Evolutionary conservation across 2,797 vertebrate species (phyloP), one percentile per base, ranked within the genome.

Genomic region (Notolabrus celidotus): DNA sequence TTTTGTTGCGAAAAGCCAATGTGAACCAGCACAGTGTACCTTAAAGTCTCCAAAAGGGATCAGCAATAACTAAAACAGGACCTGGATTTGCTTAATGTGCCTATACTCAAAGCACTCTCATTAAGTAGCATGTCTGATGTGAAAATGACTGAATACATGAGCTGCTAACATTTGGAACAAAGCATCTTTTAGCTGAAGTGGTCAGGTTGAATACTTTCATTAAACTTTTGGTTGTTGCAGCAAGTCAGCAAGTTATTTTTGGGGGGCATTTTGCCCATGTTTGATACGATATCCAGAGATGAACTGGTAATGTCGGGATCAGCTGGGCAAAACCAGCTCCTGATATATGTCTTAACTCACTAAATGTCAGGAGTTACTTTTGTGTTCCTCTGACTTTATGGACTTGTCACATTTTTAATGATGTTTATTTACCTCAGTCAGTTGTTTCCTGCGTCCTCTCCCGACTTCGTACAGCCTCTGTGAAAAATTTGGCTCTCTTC

Each of bases 371-470:
- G 10, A 15, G 43, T 53, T 22, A 36, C 12, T 53, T 17, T 19
- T 56, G 22, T 29, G 34, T 0, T 53, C 54, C 34, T n/a, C 3
- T 4, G 15, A 31, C 8, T 42, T 50, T 49, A 12, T 42, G 0
- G 27, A 6, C 31, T 54, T 46, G 22, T 59, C 45, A n/a, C 22
- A n/a, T 25, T 36, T 46, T 39, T 51, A 31, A 29, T 54, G 17
- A 59, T 63, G 43, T 60, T 59, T 74, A 65, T 64, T 54, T 38
- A 15, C 33, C 38, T 51, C 25, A 16, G 36, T 47, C 23, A n/a
- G 29, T 14, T 34, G 61, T 58, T 63, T 29, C 39, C 17, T 15
- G 36, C 16, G 23, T 47, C 41, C 42, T 4, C n/a, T n/a, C n/a
- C 12, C 7, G 17, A 51, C 23, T 41, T 3, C 0, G 22, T 14